Base-by-base conservation (phyloP, 2,113 vertebrate species). In the Nothoprocta perdicaria region DNA sequence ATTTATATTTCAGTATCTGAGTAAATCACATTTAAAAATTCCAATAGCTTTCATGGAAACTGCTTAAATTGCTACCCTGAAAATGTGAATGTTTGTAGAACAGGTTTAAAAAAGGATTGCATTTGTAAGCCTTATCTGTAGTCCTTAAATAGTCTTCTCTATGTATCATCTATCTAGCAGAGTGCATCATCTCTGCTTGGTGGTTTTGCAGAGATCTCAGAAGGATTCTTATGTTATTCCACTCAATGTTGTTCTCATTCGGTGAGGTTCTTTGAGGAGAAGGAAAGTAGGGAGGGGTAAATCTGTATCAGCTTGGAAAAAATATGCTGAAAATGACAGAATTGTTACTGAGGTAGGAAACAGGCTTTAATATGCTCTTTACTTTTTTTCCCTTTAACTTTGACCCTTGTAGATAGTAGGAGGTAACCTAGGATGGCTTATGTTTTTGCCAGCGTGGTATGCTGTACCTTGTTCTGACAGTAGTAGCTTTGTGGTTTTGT, bases 381-480 rank as follows among this genome's bases (percentile, higher is more conserved):
- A 17, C 10, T 69, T 15, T 50, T 69, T 71, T 8, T 12, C 74
- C 77, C 67, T 79, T 4, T 2, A 71, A 24, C 55, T 63, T 53
- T n/a, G 21, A 16, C 21, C 5, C 23, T 4, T 2, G 14, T 29
- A 57, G 55, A 38, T 61, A 33, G 9, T 71, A 6, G 1, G 62
- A 55, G 18, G 22, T 27, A 45, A 41, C 18, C 43, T 80, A 5
- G n/a, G 50, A 52, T 66, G 53, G 14, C 14, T 79, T 61, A 6
- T 19, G 14, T 16, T 62, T 46, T 43, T 76, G 24, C 5, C 3
- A 5, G 5, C 50, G 60, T 29, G 19, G 21, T 68, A 17, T 16
- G 23, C 22, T 0, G 0, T 61, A 38, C 60, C n/a, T 74, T 50
- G 15, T 52, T 67, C 21, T 3, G 14, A 50, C 31, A 17, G 60